Evolutionary conservation across 2,888 invertebrate genomes (phyloP), one percentile per base, ranked within the genome.

Genomic region (Pandemis heparana): DNA sequence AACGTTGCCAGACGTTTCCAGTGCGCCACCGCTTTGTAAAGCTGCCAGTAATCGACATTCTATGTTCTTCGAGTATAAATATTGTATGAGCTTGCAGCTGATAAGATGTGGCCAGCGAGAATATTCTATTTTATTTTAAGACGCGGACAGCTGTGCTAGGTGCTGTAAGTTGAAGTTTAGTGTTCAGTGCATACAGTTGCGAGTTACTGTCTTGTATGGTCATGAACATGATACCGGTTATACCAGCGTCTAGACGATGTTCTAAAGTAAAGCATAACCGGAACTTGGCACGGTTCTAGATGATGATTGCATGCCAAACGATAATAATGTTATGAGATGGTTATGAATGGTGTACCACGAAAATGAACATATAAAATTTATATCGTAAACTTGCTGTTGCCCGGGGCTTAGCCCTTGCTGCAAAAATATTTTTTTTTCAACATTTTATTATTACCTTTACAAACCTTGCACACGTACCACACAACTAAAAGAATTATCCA

Each of bases 21-120:
- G 76, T n/a, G 43, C 32, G n/a, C 41, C n/a, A 71, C 38, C 46
- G 61, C 70, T 41, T 46, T 56, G 71, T 75, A 78, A 78, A 79
- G 78, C 75, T 79, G 77, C 80, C 82, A 82, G 86, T 91, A 91
- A 91, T 91, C 88, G 90, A 91, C 87, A 84, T 91, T 87, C 88
- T 83, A 79, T 91, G 91, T 91, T 90, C 87, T 79, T 83, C 84
- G 84, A 83, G 87, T 87, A 90, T 91, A 89, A 91, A 92, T 91
- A 89, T 90, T 91, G 87, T 84, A 91, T 90, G 89, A 91, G 82
- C 77, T 80, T 70, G 77, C 78, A 81, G 81, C 75, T 82, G 84
- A 83, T 86, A 87, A 87, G 87, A 88, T 86, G 87, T 84, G 87
- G 87, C 82, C 82, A 77, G 79, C 77, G 81, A 83, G 83, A 82